These are phyloP conservation scores for Cheilosia vernalis DNA, from an alignment of 2,888 invertebrate species.

Conservation along the genomic window DNA sequence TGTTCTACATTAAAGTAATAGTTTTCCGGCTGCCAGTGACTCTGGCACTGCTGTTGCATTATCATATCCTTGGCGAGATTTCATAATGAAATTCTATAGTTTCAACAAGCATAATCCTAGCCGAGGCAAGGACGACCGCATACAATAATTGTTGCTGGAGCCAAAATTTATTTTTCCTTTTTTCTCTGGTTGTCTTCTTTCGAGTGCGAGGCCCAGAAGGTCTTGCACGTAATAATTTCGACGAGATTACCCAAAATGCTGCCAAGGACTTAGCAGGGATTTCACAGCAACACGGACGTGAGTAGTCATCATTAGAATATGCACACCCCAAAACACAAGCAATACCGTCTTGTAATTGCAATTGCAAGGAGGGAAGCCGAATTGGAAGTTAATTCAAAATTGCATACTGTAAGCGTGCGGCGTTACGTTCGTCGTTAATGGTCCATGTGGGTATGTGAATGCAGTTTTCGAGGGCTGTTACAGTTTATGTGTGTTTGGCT, in stretches of 20 bases:
- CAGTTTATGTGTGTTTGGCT: slow-evolving; percentile 26
- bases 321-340: slow-evolving; percentile 12
- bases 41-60: slow-evolving; percentile 63
- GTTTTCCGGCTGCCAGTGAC: slow-evolving; percentile 58
- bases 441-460: slow-evolving; percentile 50
- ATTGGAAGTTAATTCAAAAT: slow-evolving; percentile 61
- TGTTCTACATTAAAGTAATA: slow-evolving; percentile 73
- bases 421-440: slow-evolving; percentile 57
- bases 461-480: slow-evolving; percentile 38
- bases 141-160: slow-evolving; percentile 70
- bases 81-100: slow-evolving; percentile 72
- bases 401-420: slow-evolving; percentile 6
- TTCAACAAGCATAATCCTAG: slow-evolving; percentile 61
- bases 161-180: slow-evolving; percentile 36
- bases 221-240: slow-evolving; percentile 56
- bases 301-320: slow-evolving; percentile 61
- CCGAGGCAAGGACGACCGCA: slow-evolving; percentile 29
- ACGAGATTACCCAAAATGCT: slow-evolving; percentile 60
- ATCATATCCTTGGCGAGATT: slow-evolving; percentile 67
- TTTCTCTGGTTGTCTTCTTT: neutral
- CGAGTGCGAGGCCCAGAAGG: neutral
- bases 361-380: slow-evolving; percentile 32
- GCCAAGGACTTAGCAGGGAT: slow-evolving; percentile 58
- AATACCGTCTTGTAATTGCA: slow-evolving; percentile 62
- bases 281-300: slow-evolving; percentile 30